Base-by-base conservation (phyloP, 2,113 vertebrate genomes). In the Lipophrys pholis region DNA sequence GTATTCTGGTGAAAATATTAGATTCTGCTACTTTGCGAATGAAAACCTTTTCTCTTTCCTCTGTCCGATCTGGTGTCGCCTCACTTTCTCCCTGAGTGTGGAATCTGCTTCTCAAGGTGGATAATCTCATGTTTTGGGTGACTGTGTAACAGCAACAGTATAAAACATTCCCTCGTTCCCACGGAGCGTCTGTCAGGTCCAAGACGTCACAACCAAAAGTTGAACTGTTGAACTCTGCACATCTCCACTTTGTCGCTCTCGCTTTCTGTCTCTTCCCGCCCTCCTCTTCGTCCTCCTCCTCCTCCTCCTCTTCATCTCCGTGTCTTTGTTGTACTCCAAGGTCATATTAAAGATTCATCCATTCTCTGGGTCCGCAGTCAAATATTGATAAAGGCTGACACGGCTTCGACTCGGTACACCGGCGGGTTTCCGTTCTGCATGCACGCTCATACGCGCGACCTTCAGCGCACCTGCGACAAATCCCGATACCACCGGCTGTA, bases 271-370 rank as follows among this genome's bases (percentile, higher is more conserved):
- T 14, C 36, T 7, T 41, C 14, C 12, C n/a, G 11, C 15, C 10
- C 10, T 42, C 8, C 10, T 42, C n/a, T n/a, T n/a, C n/a, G n/a
- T n/a, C 14, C 53, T 9, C 3, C 45, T 15, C 38, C n/a, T 9
- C 21, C 50, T 11, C 14, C 15, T 57, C 48, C 42, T 48, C 21
- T 17, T 49, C 7, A 63, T 82, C 57, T 83, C 69, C 7, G 11
- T 69, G 59, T 83, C 77, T 76, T 58, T 63, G 60, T 69, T 61
- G 53, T 51, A 73, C 70, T 80, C 52, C 85, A 90, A 89, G 86
- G 89, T 88, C 76, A 76, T 80, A 88, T 90, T 90, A 90, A 90
- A 81, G 80, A 85, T 90, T 90, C 80, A 88, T 87, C 59, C 70
- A 68, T 71, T 67, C 55, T 40, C 68, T 85, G 71, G 78, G 80